Conservation (phyloP, 2,797 vertebrate genomes). For the Loris lydekkerianus region DNA sequence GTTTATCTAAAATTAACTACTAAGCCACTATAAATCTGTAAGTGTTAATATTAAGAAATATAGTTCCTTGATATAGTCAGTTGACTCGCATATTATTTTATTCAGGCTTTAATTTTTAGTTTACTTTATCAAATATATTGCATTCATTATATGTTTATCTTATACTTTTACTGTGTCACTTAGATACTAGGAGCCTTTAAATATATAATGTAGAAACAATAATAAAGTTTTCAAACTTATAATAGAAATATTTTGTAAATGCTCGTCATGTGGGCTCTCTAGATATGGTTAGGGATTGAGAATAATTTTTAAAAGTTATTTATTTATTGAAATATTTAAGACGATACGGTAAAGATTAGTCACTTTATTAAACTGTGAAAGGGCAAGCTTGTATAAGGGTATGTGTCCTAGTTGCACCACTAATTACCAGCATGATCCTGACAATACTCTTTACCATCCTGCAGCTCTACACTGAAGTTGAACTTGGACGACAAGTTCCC, state of each 20-base stretch:
- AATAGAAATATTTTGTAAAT: slow-evolving; percentile 25
- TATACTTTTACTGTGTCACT: background rate
- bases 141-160: background rate
- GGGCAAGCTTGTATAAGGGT: background rate
- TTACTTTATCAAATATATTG: background rate
- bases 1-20: background rate
- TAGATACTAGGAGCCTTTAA: background rate
- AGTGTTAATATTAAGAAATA: background rate
- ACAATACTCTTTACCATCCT: background rate
- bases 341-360: background rate
- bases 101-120: background rate
- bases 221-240: background rate
- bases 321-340: background rate
- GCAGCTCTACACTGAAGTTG: background rate
- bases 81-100: background rate
- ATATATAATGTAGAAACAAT: background rate
- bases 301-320: background rate
- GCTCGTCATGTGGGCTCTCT: background rate
- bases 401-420: accelerated
- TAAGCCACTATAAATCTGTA: background rate
- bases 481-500: background rate
- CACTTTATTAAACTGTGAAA: background rate
- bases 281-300: background rate
- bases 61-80: background rate
- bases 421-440: background rate